Conservation (phyloP, 92 coral and sea anemone species). For the Pocillopora meandrina region DNA sequence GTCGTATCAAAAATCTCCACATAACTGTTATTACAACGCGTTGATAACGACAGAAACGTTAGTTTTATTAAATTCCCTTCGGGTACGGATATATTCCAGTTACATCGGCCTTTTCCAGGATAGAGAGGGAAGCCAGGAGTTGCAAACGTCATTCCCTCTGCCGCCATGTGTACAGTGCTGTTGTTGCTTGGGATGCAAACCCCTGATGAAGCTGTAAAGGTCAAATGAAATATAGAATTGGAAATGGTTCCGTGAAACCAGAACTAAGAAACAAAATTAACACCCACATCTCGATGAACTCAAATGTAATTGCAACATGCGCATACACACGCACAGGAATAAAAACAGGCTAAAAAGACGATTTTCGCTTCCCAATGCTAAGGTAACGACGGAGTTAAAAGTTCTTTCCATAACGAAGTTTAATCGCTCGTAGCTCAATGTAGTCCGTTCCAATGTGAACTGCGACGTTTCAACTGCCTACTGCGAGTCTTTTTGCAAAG, state of each 20-base stretch:
- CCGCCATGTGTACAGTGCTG: slow-evolving; percentile 37
- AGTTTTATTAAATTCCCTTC: slow-evolving; percentile 48
- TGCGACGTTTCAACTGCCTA: too few species aligned
- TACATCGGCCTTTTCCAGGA: slow-evolving; percentile 43
- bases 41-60: neutral
- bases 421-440: too few species aligned
- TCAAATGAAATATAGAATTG: neutral
- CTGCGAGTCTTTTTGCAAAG: too few species aligned
- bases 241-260: neutral
- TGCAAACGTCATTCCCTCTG: slow-evolving; percentile 49
- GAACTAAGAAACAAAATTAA: too few species aligned
- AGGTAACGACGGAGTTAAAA: too few species aligned
- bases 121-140: slow-evolving; percentile 43
- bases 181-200: slow-evolving; percentile 34
- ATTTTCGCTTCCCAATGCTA: too few species aligned
- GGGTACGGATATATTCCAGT: slow-evolving; percentile 61
- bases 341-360: too few species aligned
- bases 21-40: slow-evolving; percentile 24
- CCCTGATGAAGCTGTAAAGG: slow-evolving; percentile 40
- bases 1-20: slow-evolving; percentile 46
- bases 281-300: too few species aligned
- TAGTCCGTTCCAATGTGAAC: too few species aligned
- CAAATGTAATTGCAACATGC: too few species aligned
- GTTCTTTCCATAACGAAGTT: too few species aligned
- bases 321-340: too few species aligned